These are phyloP conservation scores for Lamellibrachia satsuma DNA, from an alignment of 2,888 invertebrate genomes.

Conservation along the genomic window DNA sequence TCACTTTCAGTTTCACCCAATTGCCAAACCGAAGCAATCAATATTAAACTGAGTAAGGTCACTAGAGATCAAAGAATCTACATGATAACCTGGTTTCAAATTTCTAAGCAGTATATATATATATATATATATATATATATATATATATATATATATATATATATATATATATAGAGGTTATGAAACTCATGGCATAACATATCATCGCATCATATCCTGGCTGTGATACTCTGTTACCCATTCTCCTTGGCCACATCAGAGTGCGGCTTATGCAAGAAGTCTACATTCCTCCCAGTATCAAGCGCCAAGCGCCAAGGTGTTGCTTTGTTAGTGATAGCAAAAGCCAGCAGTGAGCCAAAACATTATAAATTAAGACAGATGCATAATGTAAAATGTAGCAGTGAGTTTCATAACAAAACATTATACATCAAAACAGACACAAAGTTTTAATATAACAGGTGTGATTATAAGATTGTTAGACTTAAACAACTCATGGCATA, in stretches of 20 bases:
- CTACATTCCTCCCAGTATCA: neutral
- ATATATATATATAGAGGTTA: neutral
- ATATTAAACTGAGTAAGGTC: neutral
- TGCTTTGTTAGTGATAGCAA: neutral
- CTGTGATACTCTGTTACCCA: neutral
- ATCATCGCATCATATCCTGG: neutral
- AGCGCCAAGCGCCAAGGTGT: neutral
- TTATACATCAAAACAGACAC: neutral
- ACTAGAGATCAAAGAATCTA: neutral
- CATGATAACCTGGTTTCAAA: too few relatives aligned
- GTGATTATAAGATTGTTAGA: neutral
- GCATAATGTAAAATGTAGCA: neutral
- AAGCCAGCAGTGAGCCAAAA: neutral
- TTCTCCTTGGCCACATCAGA: neutral
- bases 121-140: neutral
- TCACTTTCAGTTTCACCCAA: constrained; percentile 3
- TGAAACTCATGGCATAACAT: neutral
- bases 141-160: neutral
- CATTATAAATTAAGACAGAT: neutral
- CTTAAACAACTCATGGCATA: neutral
- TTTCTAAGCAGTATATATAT: too few relatives aligned
- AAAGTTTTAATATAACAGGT: neutral
- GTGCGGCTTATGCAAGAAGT: neutral
- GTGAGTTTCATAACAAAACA: neutral
- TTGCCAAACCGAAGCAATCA: neutral